Evolutionary conservation across 1,140 invertebrate genomes (phyloP).

Genomic region (Aphidius gifuensis): DNA sequence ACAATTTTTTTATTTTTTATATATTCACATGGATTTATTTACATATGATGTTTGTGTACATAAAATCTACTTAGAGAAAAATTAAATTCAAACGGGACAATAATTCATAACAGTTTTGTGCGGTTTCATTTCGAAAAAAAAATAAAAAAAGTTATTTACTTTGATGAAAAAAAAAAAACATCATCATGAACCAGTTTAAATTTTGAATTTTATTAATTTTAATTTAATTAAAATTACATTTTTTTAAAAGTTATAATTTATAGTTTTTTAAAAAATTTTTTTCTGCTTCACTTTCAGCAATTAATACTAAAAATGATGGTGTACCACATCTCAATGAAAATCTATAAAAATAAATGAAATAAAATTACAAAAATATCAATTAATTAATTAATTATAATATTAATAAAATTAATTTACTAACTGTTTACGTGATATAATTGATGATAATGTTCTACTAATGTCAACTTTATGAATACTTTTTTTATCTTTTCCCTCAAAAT

Average conservation of each 20-base stretch:
- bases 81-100: background rate
- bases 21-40: too few species aligned
- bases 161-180: too few species aligned
- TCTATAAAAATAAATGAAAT: constrained; percentile 42
- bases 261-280: constrained; percentile 46
- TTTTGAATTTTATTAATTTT: too few species aligned
- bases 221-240: too few species aligned
- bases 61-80: background rate
- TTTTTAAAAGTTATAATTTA: constrained; percentile 2
- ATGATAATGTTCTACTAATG: constrained; percentile 58
- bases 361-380: background rate
- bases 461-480: constrained; percentile 64
- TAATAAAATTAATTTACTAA: constrained; percentile 38
- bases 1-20: too few species aligned
- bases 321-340: constrained; percentile 54
- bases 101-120: too few species aligned
- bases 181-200: too few species aligned
- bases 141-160: too few species aligned
- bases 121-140: too few species aligned
- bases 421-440: constrained; percentile 65
- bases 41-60: too few species aligned
- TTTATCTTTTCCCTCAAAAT: constrained; percentile 73
- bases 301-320: constrained; percentile 56
- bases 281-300: constrained; percentile 51
- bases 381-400: too few species aligned